Conservation (phyloP, 2,113 vertebrate genomes). For the Notarius quadriscutis region DNA sequence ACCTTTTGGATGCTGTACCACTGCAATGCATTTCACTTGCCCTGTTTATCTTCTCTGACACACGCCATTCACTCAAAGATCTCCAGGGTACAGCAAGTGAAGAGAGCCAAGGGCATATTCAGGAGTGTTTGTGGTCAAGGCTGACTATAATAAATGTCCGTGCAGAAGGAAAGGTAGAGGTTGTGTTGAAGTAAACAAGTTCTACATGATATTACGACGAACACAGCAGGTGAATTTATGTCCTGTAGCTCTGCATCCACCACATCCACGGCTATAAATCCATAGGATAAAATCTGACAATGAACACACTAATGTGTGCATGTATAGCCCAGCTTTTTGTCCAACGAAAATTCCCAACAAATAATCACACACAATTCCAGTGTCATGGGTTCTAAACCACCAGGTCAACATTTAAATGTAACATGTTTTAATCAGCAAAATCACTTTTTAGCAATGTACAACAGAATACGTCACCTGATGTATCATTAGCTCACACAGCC, state of each 20-base stretch:
- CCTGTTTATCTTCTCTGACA: background rate
- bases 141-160: background rate
- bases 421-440: background rate
- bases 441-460: background rate
- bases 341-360: background rate
- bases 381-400: background rate
- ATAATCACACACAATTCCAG: background rate
- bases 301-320: conserved; percentile 3
- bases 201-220: background rate
- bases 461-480: background rate
- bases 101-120: background rate
- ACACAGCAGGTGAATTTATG: conserved; percentile 7
- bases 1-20: background rate
- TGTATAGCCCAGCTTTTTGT: background rate
- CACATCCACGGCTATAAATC: background rate
- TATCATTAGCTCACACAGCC: background rate
- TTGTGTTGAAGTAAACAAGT: background rate
- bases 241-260: conserved; percentile 1
- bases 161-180: background rate
- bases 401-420: background rate
- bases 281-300: background rate
- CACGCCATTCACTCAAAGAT: background rate
- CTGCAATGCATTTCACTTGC: background rate
- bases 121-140: background rate
- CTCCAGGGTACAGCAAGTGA: background rate